Percentiles rank a stretch among this genome's conserved stretches.
These are phyloP conservation scores for Epistrophella euchroma DNA, from an alignment of 2,888 invertebrate genomes.

Conservation along the genomic window DNA sequence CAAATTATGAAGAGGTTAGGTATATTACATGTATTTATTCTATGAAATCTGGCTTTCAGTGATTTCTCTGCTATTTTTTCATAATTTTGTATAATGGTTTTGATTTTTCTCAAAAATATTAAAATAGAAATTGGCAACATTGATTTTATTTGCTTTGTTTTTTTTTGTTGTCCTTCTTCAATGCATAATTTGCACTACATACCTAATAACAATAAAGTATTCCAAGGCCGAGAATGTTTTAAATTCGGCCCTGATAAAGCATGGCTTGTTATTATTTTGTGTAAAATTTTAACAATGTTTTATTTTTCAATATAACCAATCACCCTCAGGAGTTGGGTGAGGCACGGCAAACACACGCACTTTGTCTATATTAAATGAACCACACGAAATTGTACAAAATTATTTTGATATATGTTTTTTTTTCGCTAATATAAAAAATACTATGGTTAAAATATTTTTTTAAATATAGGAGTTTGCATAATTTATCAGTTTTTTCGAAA, in stretches of 20 bases:
- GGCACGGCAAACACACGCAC: constrained; percentile 1
- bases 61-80: too few relatives aligned
- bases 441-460: constrained; percentile 4
- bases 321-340: constrained; percentile 8
- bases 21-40: too few relatives aligned
- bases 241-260: neutral
- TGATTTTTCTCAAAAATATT: too few relatives aligned
- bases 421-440: neutral
- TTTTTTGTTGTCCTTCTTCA: too few relatives aligned
- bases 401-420: neutral
- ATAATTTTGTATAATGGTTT: too few relatives aligned
- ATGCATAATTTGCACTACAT: too few relatives aligned
- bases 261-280: neutral
- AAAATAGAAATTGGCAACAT: too few relatives aligned
- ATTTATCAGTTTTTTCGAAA: constrained; percentile 19
- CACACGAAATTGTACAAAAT: constrained; percentile 1
- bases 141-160: too few relatives aligned
- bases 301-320: neutral
- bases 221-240: neutral
- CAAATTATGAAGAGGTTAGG: too few relatives aligned
- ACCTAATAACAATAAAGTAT: too few relatives aligned
- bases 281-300: neutral
- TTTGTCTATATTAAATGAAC: constrained; percentile 6
- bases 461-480: constrained; percentile 9
- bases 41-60: too few relatives aligned